phyloP scores from a whole-genome alignment of 2,797 vertebrate species.

The Sciaenops ocellatus region DNA sequence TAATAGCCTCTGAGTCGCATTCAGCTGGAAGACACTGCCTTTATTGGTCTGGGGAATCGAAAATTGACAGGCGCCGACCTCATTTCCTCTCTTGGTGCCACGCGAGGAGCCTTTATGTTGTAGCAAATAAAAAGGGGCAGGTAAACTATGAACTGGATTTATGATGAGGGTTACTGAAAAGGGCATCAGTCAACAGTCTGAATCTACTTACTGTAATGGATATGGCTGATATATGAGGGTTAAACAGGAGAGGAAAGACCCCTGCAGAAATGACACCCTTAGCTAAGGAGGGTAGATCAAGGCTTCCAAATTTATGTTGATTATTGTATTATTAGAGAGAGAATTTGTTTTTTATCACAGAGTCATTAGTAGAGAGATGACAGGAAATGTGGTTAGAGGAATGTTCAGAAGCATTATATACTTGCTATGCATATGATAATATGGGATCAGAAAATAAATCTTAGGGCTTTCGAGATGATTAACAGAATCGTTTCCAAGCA shows the following conservation, averaged over 20 bases:
- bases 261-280: not conserved
- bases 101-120: constrained; percentile 21
- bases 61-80: constrained; percentile 47
- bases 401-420: not conserved
- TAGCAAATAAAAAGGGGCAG: constrained; percentile 38
- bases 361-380: not conserved
- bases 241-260: not conserved
- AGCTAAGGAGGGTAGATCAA: not conserved
- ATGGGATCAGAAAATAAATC: not conserved
- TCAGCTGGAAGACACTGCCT: constrained; percentile 54
- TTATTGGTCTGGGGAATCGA: constrained; percentile 27
- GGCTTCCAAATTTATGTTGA: not conserved
- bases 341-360: not conserved
- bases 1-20: constrained; percentile 6
- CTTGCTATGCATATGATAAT: not conserved
- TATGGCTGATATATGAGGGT: constrained; percentile 13
- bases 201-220: constrained; percentile 22
- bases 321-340: too few relatives aligned
- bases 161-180: constrained; percentile 30
- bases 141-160: constrained; percentile 46
- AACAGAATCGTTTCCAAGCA: too few relatives aligned
- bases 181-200: constrained; percentile 40
- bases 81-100: constrained; percentile 43
- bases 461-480: too few relatives aligned
- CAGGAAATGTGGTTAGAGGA: not conserved